These are phyloP conservation scores for Thinocorus orbignyianus DNA, from an alignment of 2,113 vertebrate genomes.

Conservation along the genomic window DNA sequence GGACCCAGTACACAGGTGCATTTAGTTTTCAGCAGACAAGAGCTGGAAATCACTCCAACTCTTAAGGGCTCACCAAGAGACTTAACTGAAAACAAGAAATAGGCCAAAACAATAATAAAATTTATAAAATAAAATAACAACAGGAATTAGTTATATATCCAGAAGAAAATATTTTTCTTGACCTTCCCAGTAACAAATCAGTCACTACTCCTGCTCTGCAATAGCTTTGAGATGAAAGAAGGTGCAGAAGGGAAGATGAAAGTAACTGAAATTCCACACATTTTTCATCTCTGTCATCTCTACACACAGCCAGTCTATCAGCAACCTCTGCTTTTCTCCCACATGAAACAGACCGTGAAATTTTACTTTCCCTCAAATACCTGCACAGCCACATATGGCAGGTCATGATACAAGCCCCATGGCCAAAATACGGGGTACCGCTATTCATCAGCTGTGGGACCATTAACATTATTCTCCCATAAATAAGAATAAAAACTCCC, in stretches of 20 bases:
- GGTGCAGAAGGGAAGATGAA: conserved; percentile 7
- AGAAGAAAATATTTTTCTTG: conserved; percentile 20
- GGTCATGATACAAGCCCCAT: background rate
- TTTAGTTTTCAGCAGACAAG: background rate
- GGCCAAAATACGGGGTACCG: background rate
- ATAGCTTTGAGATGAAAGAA: conserved; percentile 10
- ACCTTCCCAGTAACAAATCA: conserved; percentile 7
- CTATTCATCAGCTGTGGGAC: background rate
- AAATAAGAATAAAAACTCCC: conserved; percentile 1
- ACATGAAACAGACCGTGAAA: conserved; percentile 16
- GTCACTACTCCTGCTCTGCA: background rate
- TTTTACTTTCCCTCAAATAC: background rate
- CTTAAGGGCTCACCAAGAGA: background rate
- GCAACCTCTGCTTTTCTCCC: background rate
- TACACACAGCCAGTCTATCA: background rate
- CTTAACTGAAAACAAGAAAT: background rate
- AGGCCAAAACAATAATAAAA: background rate
- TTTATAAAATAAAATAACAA: background rate
- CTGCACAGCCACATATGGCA: background rate
- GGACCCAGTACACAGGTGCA: background rate
- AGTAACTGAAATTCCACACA: conserved; percentile 27
- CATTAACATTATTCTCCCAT: background rate
- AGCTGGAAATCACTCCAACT: background rate
- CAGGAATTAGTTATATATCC: conserved; percentile 5
- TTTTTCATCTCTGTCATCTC: conserved; percentile 40